Conservation (phyloP, 2,797 vertebrate genomes). For the Gymnothorax reevesii region DNA sequence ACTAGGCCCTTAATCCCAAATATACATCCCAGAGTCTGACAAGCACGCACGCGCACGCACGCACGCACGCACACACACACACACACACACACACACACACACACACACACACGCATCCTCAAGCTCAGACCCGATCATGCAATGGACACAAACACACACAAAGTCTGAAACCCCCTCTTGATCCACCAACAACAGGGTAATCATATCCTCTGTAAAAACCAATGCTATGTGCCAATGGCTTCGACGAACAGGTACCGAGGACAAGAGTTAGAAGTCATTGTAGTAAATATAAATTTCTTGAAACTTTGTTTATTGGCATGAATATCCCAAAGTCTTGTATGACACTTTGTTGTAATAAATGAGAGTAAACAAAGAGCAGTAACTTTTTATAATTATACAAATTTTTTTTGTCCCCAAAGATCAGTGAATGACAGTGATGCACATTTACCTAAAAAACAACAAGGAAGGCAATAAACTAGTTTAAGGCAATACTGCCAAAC, state of each 20-base stretch:
- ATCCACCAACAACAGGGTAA: conserved; percentile 28
- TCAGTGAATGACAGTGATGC: conserved; percentile 26
- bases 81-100: background rate
- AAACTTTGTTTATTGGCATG: conserved; percentile 45
- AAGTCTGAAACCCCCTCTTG: background rate
- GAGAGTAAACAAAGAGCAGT: conserved; percentile 15
- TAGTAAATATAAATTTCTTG: background rate
- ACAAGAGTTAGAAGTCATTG: background rate
- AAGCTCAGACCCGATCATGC: background rate
- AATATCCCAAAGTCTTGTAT: conserved; percentile 36
- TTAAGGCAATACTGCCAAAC: conserved; percentile 57
- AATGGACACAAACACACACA: background rate
- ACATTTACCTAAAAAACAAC: conserved; percentile 32
- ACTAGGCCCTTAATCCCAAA: no score
- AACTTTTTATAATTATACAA: conserved; percentile 34
- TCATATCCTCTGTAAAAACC: conserved; percentile 26
- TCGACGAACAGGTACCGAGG: background rate
- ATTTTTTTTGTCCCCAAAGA: conserved; percentile 17
- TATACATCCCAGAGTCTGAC: no score
- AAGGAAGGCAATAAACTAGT: conserved; percentile 10
- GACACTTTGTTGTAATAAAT: conserved; percentile 41
- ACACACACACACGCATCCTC: background rate
- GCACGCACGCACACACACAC: background rate
- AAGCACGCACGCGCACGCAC: background rate
- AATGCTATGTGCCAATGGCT: background rate